Evolutionary conservation across 1,140 invertebrate species (phyloP).

Genomic region (Diprion similis): DNA sequence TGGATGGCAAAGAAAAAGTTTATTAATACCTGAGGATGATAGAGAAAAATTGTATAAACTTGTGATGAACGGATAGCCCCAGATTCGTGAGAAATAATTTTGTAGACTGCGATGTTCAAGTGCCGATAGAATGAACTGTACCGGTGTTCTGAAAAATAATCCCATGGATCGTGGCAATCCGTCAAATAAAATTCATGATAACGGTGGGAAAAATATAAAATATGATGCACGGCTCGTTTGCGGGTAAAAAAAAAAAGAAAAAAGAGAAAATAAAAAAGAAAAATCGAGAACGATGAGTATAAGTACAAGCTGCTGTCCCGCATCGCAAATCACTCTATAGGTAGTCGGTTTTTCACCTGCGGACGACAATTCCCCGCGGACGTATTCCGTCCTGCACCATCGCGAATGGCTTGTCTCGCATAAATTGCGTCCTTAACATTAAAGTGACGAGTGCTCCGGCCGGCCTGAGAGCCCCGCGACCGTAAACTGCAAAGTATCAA

Average conservation of each 20-base stretch:
- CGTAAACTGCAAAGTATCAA: conserved; percentile 7
- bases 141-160: no score
- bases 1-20: no score
- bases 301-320: background rate
- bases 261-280: background rate
- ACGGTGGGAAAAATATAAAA: no score
- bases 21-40: no score
- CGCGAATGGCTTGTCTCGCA: conserved; percentile 6
- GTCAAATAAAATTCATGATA: no score
- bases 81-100: no score
- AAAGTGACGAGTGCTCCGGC: conserved; percentile 1
- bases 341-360: background rate
- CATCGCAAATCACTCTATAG: background rate
- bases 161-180: no score
- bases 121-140: no score
- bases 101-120: no score
- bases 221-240: background rate
- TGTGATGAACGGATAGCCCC: no score
- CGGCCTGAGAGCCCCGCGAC: background rate
- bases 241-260: background rate
- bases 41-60: no score
- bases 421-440: conserved; percentile 5
- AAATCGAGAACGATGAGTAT: background rate
- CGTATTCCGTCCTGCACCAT: conserved; percentile 2
- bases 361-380: background rate